Conservation (phyloP, 2,797 vertebrate species). For the Thamnophis elegans region DNA sequence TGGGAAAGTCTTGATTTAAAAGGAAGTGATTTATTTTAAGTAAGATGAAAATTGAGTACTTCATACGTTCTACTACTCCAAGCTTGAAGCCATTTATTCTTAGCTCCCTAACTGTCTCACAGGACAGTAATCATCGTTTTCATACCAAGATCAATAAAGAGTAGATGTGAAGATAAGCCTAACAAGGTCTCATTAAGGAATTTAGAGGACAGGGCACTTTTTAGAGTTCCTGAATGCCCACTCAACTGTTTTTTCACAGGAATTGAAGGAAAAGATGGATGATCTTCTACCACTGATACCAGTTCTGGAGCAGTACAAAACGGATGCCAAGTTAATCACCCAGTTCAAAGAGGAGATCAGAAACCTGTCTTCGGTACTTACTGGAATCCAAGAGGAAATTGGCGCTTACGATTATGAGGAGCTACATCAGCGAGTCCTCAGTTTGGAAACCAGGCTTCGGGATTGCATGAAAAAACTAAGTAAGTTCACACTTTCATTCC, state of each 20-base stretch:
- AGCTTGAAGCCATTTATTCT: conserved; percentile 3
- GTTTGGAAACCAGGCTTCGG: conserved; percentile 88
- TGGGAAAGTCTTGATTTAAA: conserved; percentile 2
- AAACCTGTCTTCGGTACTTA: conserved; percentile 90
- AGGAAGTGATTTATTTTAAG: conserved; percentile 3
- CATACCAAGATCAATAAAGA: conserved; percentile 38
- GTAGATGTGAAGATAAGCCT: conserved; percentile 33
- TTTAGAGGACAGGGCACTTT: not conserved
- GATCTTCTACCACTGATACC: conserved; percentile 94
- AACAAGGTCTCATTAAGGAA: conserved; percentile 31
- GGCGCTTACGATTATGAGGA: conserved; percentile 96
- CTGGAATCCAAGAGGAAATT: conserved; percentile 93
- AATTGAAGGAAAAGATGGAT: conserved; percentile 96
- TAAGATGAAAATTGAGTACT: not conserved
- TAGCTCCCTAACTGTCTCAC: conserved; percentile 16
- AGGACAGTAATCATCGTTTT: conserved; percentile 26
- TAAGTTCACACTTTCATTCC: conserved; percentile 72
- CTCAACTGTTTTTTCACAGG: conserved; percentile 74
- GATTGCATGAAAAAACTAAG: conserved; percentile 98
- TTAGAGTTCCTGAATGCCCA: conserved; percentile 37
- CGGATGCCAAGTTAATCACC: conserved; percentile 91
- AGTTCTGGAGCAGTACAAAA: conserved; percentile 98
- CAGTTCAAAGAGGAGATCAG: conserved; percentile 98
- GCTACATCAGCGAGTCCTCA: conserved; percentile 91
- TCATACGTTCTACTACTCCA: conserved; percentile 14